Base-by-base conservation (phyloP, 2,888 invertebrate genomes). In the Volucella zonaria region DNA sequence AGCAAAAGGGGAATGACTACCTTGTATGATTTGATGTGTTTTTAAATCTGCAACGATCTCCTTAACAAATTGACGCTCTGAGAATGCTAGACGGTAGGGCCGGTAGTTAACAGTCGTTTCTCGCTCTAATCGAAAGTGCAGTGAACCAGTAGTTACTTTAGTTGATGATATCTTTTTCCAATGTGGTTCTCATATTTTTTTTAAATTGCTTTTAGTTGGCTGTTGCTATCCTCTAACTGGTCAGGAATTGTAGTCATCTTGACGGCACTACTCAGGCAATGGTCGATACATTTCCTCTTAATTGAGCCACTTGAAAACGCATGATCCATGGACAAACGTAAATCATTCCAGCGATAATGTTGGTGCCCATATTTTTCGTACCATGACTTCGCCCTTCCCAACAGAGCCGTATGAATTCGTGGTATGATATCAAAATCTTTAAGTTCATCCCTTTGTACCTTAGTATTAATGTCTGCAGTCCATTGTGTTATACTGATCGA, bases 1-100 rank as follows among this genome's bases (percentile, higher is more conserved):
- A 49, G 68, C 70, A 58, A 51, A 78, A 8, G 62, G 49, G 8
- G 70, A 77, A 40, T 43, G 18, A 56, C 77, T 77, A 3, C 62
- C 56, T 8, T 70, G 38, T 31, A 78, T n/a, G 4, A 78, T 77
- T 9, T 54, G 61, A 3, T 68, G 18, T n/a, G 1, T 11, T 12
- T 47, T 77, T 40, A 77, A 61, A 8, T 77, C 76, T 3, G 8
- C 47, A n/a, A 62, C 38, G 23, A 73, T 73, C 9, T 74, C 59
- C 14, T 74, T 79, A 0, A 79, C 64, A 10, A 47, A 42, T 3
- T 45, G 40, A 31, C 73, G 42, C n/a, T 79, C 79, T 9, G 73
- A 66, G 4, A 31, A 31, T 31, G 31, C 31, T 31, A 31, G 31
- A 6, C 6, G 31, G 31, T 6, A 31, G 6, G 4, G 31, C 6